Evolutionary conservation across 1,140 invertebrate genomes (phyloP).

Genomic region (Drosophila burlai): DNA sequence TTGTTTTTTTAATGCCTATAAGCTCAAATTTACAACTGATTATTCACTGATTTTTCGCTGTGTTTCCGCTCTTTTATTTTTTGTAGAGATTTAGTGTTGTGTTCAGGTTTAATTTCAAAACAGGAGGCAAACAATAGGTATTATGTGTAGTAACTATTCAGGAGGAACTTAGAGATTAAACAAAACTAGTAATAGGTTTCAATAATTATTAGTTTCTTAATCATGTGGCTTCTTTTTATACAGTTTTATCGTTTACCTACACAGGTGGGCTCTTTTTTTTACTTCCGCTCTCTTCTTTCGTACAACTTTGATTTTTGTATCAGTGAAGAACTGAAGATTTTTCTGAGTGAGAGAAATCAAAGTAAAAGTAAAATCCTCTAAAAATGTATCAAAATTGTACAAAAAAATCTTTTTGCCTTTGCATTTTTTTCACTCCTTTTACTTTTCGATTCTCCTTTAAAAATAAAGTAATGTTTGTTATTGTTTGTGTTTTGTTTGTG

Average conservation of each 20-base stretch:
- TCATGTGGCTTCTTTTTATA: conserved; percentile 36
- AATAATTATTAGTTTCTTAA: conserved; percentile 20
- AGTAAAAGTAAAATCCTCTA: conserved; percentile 58
- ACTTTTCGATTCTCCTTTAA: conserved; percentile 21
- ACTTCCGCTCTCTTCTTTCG: conserved; percentile 18
- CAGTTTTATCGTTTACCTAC: conserved; percentile 70
- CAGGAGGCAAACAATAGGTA: conserved; percentile 11
- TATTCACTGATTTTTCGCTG: conserved; percentile 58
- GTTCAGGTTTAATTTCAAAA: conserved; percentile 13
- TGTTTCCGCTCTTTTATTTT: not conserved
- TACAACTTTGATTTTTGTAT: conserved; percentile 48
- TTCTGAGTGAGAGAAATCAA: conserved; percentile 43
- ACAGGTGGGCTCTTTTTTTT: conserved; percentile 75
- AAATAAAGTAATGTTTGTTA: conserved; percentile 80
- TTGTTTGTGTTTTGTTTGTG: conserved; percentile 66
- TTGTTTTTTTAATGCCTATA: conserved; percentile 66
- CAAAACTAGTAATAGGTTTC: conserved; percentile 28
- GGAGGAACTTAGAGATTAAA: conserved; percentile 48
- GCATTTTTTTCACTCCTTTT: conserved; percentile 19
- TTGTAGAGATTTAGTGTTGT: conserved; percentile 10
- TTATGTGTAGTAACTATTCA: conserved; percentile 35
- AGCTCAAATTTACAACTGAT: conserved; percentile 84
- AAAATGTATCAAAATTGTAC: conserved; percentile 79
- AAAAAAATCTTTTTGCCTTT: conserved; percentile 52
- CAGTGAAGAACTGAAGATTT: conserved; percentile 33